phyloP scores from a whole-genome alignment of 2,888 invertebrate species.

The Acrocyrtus sp. region DNA sequence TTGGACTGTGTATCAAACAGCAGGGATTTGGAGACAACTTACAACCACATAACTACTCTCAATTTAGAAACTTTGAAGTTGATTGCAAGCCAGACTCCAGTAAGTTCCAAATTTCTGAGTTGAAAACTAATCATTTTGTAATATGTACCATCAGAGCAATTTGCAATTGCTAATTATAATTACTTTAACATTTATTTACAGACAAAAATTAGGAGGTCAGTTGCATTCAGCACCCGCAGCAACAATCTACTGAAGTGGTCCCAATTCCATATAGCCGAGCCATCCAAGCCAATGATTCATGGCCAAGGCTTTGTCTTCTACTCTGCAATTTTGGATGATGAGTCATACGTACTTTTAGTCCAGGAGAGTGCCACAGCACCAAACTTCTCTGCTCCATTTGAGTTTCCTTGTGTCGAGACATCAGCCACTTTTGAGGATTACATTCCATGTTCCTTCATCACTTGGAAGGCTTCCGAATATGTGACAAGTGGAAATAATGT shows the following conservation, averaged over 20 bases:
- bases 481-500: slow-evolving; percentile 53
- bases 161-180: background rate
- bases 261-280: slow-evolving; percentile 44
- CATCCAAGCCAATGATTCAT: slow-evolving; percentile 43
- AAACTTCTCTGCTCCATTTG: slow-evolving; percentile 47
- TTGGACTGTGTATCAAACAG: slow-evolving; percentile 39
- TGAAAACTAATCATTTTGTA: background rate
- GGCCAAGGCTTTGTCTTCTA: slow-evolving; percentile 61
- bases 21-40: slow-evolving; percentile 56
- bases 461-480: slow-evolving; percentile 59
- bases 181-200: slow-evolving; percentile 32
- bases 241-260: slow-evolving; percentile 54
- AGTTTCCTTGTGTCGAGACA: slow-evolving; percentile 58
- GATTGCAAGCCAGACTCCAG: slow-evolving; percentile 61
- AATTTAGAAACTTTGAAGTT: slow-evolving; percentile 62
- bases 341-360: slow-evolving; percentile 57
- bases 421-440: slow-evolving; percentile 59
- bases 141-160: background rate
- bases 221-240: slow-evolving; percentile 29
- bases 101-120: slow-evolving; percentile 39
- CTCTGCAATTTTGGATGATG: slow-evolving; percentile 57
- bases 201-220: slow-evolving; percentile 57
- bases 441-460: slow-evolving; percentile 55
- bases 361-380: slow-evolving; percentile 53
- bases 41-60: slow-evolving; percentile 60